Percentiles rank a stretch among this genome's conserved stretches.
These are phyloP conservation scores for Melospiza georgiana DNA, from an alignment of 2,113 vertebrate genomes.

Conservation along the genomic window DNA sequence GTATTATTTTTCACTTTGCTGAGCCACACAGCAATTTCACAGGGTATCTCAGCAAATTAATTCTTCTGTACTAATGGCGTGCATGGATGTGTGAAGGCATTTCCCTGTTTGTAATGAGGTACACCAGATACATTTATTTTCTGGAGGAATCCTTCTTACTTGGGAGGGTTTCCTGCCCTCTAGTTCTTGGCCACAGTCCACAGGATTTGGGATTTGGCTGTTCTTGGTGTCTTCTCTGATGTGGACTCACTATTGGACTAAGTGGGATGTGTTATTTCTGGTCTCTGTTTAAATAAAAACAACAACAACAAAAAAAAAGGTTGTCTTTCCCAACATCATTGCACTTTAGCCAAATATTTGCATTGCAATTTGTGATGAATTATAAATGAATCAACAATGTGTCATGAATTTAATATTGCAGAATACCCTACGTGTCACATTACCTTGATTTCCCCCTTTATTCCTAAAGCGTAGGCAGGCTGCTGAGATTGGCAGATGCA, in stretches of 20 bases:
- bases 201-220: background rate
- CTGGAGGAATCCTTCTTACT: background rate
- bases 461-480: background rate
- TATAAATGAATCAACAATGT: background rate
- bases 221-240: background rate
- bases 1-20: background rate
- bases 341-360: background rate
- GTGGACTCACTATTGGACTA: fast-evolving
- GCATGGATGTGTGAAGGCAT: fast-evolving
- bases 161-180: background rate
- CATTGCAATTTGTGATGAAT: background rate
- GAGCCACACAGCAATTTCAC: background rate
- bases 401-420: background rate
- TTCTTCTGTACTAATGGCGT: background rate
- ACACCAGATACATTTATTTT: background rate
- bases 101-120: background rate
- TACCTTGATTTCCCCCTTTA: background rate
- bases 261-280: background rate
- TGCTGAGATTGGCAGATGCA: conserved; percentile 1
- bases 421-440: background rate
- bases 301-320: background rate
- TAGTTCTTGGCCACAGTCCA: background rate
- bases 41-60: background rate
- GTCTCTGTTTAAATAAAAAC: background rate
- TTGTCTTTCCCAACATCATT: background rate